Conservation (phyloP, 2,113 vertebrate genomes). For the Nannobrachium achirus region DNA sequence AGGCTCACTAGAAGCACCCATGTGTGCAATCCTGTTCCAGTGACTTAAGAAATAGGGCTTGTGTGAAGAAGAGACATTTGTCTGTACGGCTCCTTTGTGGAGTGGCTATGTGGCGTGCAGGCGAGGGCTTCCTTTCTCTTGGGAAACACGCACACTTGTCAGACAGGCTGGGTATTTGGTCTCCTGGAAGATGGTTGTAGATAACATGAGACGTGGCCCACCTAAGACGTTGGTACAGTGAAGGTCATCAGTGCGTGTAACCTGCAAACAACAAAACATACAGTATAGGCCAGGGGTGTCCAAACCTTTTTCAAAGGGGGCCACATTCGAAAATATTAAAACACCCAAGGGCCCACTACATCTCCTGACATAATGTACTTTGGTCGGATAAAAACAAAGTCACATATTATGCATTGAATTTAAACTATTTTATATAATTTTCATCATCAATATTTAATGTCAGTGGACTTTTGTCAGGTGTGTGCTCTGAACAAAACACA, state of each 20-base stretch:
- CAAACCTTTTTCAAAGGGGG: no score
- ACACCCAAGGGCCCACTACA: no score
- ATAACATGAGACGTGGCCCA: conserved; percentile 21
- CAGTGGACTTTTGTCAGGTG: no score
- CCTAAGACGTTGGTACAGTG: neutral
- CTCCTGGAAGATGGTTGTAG: conserved; percentile 6
- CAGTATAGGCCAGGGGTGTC: neutral
- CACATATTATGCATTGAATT: no score
- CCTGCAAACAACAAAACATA: neutral
- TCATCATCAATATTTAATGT: no score
- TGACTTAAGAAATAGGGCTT: conserved; percentile 29
- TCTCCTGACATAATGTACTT: no score
- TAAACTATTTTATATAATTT: no score
- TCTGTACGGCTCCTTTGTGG: conserved; percentile 47
- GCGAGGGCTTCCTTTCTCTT: conserved; percentile 11
- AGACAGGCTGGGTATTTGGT: conserved; percentile 6
- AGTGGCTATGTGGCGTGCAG: conserved; percentile 12
- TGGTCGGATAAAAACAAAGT: no score
- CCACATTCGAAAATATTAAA: no score
- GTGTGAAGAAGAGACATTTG: conserved; percentile 12
- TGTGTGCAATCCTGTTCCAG: conserved; percentile 20
- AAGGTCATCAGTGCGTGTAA: neutral
- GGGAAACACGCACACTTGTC: conserved; percentile 14
- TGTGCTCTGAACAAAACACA: no score
- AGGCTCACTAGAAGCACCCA: conserved; percentile 37